Base-by-base conservation (phyloP, 2,113 vertebrate species). In the Mastomys natalensis region DNA sequence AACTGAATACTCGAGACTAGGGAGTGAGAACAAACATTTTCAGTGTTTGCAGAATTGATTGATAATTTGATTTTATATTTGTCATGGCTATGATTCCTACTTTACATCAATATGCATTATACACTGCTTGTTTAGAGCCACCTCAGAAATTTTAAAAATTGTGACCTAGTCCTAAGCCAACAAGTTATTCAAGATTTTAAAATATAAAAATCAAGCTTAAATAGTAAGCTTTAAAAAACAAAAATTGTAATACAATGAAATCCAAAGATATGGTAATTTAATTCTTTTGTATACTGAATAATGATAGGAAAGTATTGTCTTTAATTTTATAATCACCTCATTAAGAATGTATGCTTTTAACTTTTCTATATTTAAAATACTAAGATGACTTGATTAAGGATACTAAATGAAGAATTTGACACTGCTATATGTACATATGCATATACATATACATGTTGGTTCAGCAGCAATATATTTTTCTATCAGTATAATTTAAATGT, bases 391-490 rank as follows among this genome's bases (percentile, higher is more conserved):
- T 48, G 29, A 31, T 48, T 19, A 92, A 7, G 3, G 64, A 80
- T 87, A 60, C 31, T 90, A 93, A 89, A 68, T 6, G 0, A 96
- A 87, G 45, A 93, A 68, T 93, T 0, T 96, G 70, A 93, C 97
- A 53, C 21, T 91, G 3, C 43, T 53, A 4, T 51, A 6, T 86
- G 9, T 84, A 97, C 95, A 22, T 68, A 34, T 64, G 8, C 15
- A 68, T 68, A 31, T 66, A 12, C 3, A 31, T 66, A 31, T 31
- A 31, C 26, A 4, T 66, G 16, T 48, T 98, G 45, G 89, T 96
- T 95, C 89, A 89, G 19, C 68, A 95, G 53, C 2, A 53, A 58
- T n/a, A 4, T 1, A 93, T 98, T 26, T 88, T 96, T 87, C 92
- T 64, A 68, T 29, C 2, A 96, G 68, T 77, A 3, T 95, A 92